A percentile compares a stretch with the other conserved stretches of the same genome.
Evolutionary conservation across 2,113 vertebrate species (phyloP).

Genomic region (Amphiprion percula): DNA sequence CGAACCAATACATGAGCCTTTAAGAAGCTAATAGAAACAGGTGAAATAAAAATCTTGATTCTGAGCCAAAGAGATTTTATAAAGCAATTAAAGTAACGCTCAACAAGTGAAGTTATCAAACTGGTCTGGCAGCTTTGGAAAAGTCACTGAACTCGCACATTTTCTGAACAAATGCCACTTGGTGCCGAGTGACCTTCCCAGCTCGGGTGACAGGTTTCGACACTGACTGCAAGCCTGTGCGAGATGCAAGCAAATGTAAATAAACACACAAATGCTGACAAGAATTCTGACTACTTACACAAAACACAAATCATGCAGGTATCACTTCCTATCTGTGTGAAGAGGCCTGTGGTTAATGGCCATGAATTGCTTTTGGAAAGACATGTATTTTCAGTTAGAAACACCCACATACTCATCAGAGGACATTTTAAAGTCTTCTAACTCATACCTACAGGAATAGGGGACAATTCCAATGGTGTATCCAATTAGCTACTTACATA

Average conservation of each 20-base stretch:
- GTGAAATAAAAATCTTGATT: no score
- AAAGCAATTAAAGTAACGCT: not conserved
- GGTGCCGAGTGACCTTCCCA: not conserved
- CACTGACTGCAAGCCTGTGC: not conserved
- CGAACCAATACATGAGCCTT: no score
- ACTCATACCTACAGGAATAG: no score
- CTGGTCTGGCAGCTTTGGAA: not conserved
- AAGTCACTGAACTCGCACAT: not conserved
- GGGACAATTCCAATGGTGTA: no score
- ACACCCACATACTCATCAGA: not conserved
- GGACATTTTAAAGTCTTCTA: not conserved
- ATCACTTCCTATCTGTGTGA: not conserved
- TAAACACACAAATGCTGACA: not conserved
- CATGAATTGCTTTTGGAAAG: no score
- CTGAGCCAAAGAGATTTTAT: no score
- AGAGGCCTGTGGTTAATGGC: no score
- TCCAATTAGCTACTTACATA: no score
- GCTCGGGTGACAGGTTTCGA: not conserved
- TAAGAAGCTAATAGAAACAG: no score
- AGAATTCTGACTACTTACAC: not conserved
- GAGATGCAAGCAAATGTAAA: slow-evolving; percentile 11
- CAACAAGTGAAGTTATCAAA: not conserved
- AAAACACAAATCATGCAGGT: not conserved
- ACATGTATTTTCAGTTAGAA: not conserved
- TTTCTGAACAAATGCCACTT: not conserved